Conservation (phyloP, 2,113 vertebrate species). For the Malurus melanocephalus region DNA sequence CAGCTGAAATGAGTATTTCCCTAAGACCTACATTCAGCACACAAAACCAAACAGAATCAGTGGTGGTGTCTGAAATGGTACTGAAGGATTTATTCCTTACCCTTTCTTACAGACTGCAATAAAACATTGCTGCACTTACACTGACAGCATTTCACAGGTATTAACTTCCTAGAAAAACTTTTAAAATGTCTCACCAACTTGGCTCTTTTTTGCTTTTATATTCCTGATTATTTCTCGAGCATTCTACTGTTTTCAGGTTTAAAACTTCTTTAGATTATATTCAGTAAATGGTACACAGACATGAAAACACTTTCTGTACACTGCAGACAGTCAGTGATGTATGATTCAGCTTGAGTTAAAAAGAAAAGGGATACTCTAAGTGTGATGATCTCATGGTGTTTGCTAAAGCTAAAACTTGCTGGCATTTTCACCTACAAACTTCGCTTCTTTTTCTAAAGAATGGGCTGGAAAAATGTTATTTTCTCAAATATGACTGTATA, state of each 20-base stretch:
- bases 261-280: background rate
- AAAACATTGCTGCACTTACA: background rate
- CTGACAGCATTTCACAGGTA: background rate
- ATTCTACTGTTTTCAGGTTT: background rate
- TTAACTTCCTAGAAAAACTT: background rate
- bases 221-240: background rate
- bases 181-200: background rate
- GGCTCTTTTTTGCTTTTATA: background rate
- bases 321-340: background rate
- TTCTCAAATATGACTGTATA: background rate
- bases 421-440: background rate
- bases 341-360: background rate
- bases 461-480: background rate
- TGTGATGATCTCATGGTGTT: background rate
- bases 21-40: background rate
- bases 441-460: background rate
- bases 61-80: accelerated
- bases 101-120: background rate
- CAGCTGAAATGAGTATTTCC: background rate
- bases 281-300: background rate
- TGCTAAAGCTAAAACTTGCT: background rate
- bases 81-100: background rate
- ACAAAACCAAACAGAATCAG: background rate
- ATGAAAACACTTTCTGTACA: background rate
- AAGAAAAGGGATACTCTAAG: background rate